phyloP scores from a whole-genome alignment of 2,888 invertebrate species.

The Ptychoptera albimana region DNA sequence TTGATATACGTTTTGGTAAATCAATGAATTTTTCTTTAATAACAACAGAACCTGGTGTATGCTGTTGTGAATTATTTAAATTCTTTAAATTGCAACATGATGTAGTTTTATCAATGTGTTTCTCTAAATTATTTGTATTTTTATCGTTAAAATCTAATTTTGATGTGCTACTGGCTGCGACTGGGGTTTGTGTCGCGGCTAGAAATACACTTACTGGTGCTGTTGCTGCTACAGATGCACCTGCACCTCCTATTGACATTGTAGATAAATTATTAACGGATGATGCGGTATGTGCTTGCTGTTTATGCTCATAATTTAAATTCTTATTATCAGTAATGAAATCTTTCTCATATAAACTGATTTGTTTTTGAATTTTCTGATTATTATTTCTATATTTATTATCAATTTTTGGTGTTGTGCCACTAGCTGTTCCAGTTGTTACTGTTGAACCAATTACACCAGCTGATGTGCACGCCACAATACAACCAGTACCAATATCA shows the following conservation, averaged over 20 bases:
- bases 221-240: conserved; percentile 3
- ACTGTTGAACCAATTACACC: not conserved
- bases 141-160: not conserved
- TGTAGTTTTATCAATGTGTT: conserved; percentile 9
- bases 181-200: not conserved
- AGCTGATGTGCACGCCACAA: too few relatives aligned
- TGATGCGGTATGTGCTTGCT: not conserved
- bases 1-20: conserved; percentile 33
- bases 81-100: conserved; percentile 12
- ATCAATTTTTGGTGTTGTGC: not conserved
- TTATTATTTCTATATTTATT: conserved; percentile 4
- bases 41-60: conserved; percentile 27
- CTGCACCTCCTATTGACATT: not conserved
- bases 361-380: conserved; percentile 23
- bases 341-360: conserved; percentile 22
- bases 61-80: not conserved
- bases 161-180: not conserved
- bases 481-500: too few relatives aligned
- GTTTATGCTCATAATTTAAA: not conserved
- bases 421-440: not conserved
- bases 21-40: conserved; percentile 36
- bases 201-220: not conserved
- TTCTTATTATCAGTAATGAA: conserved; percentile 4
- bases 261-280: not conserved
- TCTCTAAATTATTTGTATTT: not conserved